A percentile compares a stretch with the other conserved stretches of the same genome.
Conservation (phyloP, 2,797 vertebrate genomes). For the Characodon lateralis region DNA sequence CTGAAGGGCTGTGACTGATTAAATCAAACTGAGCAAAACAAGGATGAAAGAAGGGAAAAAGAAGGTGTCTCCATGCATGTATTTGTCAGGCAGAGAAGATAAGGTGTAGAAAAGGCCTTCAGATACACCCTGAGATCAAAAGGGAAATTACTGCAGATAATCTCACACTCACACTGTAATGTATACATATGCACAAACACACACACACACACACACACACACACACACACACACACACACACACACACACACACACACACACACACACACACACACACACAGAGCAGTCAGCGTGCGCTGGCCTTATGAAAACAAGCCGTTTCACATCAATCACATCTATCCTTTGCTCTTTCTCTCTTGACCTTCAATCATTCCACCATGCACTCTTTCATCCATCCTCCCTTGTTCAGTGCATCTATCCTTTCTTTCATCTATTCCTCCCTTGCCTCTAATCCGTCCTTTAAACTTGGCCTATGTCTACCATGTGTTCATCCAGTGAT, state of each 20-base stretch:
- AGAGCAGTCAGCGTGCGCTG: slow-evolving; percentile 30
- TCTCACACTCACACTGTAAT: slow-evolving; percentile 5
- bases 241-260: not conserved
- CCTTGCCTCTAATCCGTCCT: slow-evolving; percentile 68
- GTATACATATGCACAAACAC: not conserved
- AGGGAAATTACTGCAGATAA: slow-evolving; percentile 32
- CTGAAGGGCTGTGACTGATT: slow-evolving; percentile 32
- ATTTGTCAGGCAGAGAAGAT: slow-evolving; percentile 29
- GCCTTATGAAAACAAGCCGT: slow-evolving; percentile 72
- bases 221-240: slow-evolving; percentile 5
- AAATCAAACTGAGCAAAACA: slow-evolving; percentile 46
- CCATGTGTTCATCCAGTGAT: slow-evolving; percentile 67
- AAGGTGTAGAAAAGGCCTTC: slow-evolving; percentile 32
- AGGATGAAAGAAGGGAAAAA: slow-evolving; percentile 5
- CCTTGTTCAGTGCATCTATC: slow-evolving; percentile 54
- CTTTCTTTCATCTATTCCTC: slow-evolving; percentile 68
- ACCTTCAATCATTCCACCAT: slow-evolving; percentile 73
- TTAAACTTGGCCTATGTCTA: slow-evolving; percentile 63
- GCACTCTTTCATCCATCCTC: slow-evolving; percentile 69
- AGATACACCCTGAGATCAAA: slow-evolving; percentile 55
- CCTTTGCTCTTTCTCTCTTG: slow-evolving; percentile 69
- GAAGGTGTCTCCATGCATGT: not conserved
- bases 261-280: slow-evolving; percentile 5
- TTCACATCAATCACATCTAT: slow-evolving; percentile 71
- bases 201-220: not conserved